These are phyloP conservation scores for Dipodomys spectabilis DNA, from an alignment of 2,113 vertebrate species.

Conservation along the genomic window DNA sequence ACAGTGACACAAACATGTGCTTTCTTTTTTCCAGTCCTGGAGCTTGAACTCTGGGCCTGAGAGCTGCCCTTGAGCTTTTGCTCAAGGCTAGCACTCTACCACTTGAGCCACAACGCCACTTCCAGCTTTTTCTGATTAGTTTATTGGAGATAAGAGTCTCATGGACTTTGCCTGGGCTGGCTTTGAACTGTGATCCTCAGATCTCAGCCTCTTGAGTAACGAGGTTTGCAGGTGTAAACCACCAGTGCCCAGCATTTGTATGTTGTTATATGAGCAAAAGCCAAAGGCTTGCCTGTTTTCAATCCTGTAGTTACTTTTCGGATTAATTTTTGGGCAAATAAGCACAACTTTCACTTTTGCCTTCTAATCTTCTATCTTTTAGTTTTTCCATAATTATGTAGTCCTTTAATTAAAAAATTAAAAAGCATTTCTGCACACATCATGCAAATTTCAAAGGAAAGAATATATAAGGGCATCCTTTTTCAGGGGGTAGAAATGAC, in stretches of 20 bases:
- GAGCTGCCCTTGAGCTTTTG: too few species aligned
- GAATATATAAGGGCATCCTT: background rate
- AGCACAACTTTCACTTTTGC: background rate
- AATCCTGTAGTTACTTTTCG: background rate
- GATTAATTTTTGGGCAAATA: background rate
- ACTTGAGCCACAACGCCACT: too few species aligned
- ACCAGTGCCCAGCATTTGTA: background rate
- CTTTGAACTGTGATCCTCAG: too few species aligned
- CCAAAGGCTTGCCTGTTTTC: background rate
- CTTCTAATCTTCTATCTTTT: background rate
- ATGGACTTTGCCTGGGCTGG: too few species aligned
- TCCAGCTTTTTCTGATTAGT: too few species aligned
- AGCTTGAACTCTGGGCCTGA: too few species aligned
- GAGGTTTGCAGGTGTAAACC: too few species aligned
- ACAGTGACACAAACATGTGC: background rate
- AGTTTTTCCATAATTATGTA: background rate
- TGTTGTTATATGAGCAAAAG: background rate
- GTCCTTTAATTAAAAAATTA: background rate
- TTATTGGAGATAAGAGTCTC: too few species aligned
- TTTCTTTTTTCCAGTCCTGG: too few species aligned
- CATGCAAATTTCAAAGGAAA: background rate
- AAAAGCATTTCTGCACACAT: background rate
- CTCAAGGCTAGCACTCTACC: too few species aligned
- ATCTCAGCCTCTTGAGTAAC: too few species aligned
- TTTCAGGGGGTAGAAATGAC: background rate